A percentile compares a stretch with the other conserved stretches of the same genome.
phyloP scores from a whole-genome alignment of 2,113 vertebrate species.

The Psophia crepitans region DNA sequence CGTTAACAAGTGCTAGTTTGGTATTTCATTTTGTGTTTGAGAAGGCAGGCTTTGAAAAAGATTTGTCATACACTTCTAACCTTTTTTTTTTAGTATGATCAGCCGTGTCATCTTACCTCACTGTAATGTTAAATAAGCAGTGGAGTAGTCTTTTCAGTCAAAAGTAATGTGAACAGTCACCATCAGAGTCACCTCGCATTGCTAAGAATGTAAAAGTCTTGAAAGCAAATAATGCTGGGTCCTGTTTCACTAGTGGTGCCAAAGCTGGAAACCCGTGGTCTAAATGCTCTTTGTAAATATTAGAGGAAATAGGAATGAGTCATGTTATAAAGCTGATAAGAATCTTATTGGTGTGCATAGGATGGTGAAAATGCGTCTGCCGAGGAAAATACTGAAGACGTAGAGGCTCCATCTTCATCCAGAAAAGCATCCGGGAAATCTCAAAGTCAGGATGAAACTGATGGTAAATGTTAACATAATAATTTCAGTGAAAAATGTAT shows the following conservation, averaged over 20 bases:
- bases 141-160: not conserved
- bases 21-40: not conserved
- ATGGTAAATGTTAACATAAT: constrained; percentile 40
- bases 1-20: not conserved
- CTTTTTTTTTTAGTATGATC: not conserved
- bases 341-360: not conserved
- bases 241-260: not conserved
- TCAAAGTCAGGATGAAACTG: constrained; percentile 48
- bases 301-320: not conserved
- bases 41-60: not conserved
- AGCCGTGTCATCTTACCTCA: not conserved
- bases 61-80: not conserved
- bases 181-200: not conserved
- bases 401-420: constrained; percentile 73
- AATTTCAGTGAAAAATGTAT: not conserved
- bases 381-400: constrained; percentile 69
- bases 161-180: not conserved
- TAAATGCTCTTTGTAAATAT: not conserved
- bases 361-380: constrained; percentile 42
- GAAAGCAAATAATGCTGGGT: not conserved
- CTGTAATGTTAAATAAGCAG: not conserved
- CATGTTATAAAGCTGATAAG: not conserved
- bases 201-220: not conserved
- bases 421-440: constrained; percentile 54
- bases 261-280: not conserved